A percentile compares a stretch with the other conserved stretches of the same genome.
These are phyloP conservation scores for Bungarus multicinctus DNA, from an alignment of 2,113 vertebrate species.

Conservation along the genomic window DNA sequence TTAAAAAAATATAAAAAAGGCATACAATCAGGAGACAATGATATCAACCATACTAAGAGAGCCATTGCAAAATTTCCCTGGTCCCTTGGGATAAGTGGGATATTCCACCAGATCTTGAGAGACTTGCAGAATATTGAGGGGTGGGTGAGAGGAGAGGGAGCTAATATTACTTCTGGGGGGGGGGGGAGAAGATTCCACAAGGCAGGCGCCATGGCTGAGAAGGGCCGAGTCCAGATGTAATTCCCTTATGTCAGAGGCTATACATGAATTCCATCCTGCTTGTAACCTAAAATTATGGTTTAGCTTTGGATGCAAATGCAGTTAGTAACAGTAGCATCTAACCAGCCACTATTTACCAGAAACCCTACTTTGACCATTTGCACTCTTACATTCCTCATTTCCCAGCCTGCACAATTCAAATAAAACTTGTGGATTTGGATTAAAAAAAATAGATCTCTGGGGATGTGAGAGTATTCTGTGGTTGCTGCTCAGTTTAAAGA, in stretches of 20 bases:
- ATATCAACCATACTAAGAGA: background rate
- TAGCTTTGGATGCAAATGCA: background rate
- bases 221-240: background rate
- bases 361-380: conserved; percentile 42
- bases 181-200: background rate
- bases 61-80: background rate
- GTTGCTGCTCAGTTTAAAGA: background rate
- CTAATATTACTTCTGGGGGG: background rate
- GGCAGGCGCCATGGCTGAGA: background rate
- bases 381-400: conserved; percentile 51
- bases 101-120: background rate
- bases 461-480: conserved; percentile 43
- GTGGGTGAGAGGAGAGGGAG: background rate
- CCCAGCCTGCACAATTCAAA: conserved; percentile 40
- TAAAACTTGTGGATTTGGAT: conserved; percentile 37
- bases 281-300: background rate
- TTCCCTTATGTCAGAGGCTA: background rate
- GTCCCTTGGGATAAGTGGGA: background rate
- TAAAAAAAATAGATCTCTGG: conserved; percentile 43
- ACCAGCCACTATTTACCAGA: background rate
- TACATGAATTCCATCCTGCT: background rate
- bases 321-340: background rate
- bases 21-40: too few relatives aligned
- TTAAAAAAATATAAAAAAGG: too few relatives aligned
- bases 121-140: too few relatives aligned